Conservation (phyloP, 1,140 invertebrate genomes). For the Mizuhopecten yessoensis region DNA sequence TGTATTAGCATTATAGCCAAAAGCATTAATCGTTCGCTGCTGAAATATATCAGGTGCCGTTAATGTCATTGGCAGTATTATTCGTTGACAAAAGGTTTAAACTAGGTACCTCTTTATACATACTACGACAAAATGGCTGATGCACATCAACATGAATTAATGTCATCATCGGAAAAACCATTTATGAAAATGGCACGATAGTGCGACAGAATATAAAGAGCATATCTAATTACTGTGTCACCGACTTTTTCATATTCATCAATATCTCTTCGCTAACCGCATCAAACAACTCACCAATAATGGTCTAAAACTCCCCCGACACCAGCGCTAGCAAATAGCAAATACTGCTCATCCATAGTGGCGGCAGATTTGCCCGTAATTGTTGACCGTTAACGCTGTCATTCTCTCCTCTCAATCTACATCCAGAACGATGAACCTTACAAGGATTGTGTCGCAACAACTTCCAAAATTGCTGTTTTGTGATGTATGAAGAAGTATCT, state of each 20-base stretch:
- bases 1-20: not conserved
- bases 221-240: constrained; percentile 18
- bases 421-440: not conserved
- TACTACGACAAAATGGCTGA: not conserved
- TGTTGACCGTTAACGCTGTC: not conserved
- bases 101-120: not conserved
- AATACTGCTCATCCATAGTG: too few relatives aligned
- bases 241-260: not conserved
- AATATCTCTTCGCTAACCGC: not conserved
- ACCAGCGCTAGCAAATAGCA: not conserved
- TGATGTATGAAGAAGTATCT: too few relatives aligned
- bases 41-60: not conserved
- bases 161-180: not conserved
- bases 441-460: not conserved
- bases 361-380: not conserved
- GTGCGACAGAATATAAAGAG: not conserved
- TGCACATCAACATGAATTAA: not conserved
- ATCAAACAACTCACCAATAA: not conserved
- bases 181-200: not conserved
- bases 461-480: too few relatives aligned
- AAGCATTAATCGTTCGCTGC: not conserved
- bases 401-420: not conserved
- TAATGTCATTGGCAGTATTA: not conserved
- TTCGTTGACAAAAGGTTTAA: not conserved
- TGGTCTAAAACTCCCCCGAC: not conserved